Conservation (phyloP, 1,140 invertebrate genomes). For the Cephus cinctus region DNA sequence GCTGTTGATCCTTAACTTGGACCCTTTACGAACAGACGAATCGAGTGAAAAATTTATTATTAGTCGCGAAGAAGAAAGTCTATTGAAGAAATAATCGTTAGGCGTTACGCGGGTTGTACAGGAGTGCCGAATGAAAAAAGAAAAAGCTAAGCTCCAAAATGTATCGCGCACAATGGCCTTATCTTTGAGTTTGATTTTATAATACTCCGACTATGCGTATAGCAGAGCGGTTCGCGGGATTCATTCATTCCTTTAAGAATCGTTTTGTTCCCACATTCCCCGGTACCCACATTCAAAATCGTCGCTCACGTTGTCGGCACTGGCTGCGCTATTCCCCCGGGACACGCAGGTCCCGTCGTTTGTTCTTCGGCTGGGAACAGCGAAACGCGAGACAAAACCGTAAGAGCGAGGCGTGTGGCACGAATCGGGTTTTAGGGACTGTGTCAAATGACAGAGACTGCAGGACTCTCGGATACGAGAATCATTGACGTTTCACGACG, state of each 20-base stretch:
- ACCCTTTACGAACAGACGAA: too few relatives aligned
- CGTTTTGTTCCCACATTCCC: too few relatives aligned
- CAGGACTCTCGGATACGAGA: conserved; percentile 4
- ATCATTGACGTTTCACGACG: neutral
- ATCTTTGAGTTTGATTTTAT: too few relatives aligned
- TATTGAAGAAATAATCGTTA: conserved; percentile 7
- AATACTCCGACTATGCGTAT: too few relatives aligned
- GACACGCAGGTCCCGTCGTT: conserved; percentile 16
- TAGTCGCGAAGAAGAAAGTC: too few relatives aligned
- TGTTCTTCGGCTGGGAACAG: conserved; percentile 41
- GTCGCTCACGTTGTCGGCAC: too few relatives aligned
- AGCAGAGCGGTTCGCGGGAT: conserved; percentile 40
- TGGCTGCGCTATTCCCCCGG: too few relatives aligned
- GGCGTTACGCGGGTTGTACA: conserved; percentile 14
- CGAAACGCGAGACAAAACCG: conserved; percentile 32
- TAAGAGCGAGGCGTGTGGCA: conserved; percentile 26
- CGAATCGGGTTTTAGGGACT: conserved; percentile 52
- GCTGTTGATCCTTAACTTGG: too few relatives aligned
- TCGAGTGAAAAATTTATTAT: too few relatives aligned
- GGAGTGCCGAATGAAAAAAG: neutral
- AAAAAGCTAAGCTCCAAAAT: conserved; percentile 17
- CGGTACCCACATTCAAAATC: conserved; percentile 1
- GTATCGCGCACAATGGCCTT: conserved; percentile 30
- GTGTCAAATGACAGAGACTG: conserved; percentile 49
- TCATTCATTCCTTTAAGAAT: conserved; percentile 24